Percentiles rank a stretch among this genome's conserved stretches.
Evolutionary conservation across 2,113 vertebrate genomes (phyloP).

Genomic region (Tichodroma muraria): DNA sequence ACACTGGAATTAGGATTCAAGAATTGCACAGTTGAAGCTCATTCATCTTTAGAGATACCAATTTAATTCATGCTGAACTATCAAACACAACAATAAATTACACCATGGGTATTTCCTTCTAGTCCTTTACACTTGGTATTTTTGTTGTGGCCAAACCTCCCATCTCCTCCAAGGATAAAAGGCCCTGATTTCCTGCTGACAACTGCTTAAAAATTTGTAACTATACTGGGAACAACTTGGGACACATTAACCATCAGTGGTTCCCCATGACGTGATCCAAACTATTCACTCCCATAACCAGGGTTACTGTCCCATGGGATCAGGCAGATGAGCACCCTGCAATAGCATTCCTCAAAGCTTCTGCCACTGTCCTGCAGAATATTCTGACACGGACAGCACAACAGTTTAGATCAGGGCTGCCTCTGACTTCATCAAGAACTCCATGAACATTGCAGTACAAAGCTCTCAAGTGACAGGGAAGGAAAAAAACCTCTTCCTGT

Average conservation of each 20-base stretch:
- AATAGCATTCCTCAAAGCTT: neutral
- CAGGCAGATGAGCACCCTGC: neutral
- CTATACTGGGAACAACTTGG: neutral
- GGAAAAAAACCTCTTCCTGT: neutral
- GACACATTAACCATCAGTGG: neutral
- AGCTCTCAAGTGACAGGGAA: neutral
- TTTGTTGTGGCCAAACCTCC: neutral
- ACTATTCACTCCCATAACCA: neutral
- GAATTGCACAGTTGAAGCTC: neutral
- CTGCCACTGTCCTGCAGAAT: neutral
- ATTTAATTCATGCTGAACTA: neutral
- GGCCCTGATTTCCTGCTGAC: neutral
- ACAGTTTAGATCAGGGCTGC: neutral
- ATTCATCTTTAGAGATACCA: neutral
- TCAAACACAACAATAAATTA: neutral
- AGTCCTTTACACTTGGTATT: neutral
- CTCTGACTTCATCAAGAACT: neutral
- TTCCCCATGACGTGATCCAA: neutral
- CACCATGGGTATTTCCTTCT: neutral
- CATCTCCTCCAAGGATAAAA: neutral
- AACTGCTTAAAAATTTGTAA: neutral
- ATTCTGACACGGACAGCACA: neutral
- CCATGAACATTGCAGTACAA: neutral
- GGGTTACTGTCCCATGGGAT: rapidly evolving
- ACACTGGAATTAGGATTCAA: neutral